phyloP scores from a whole-genome alignment of 2,888 invertebrate genomes.

The Aromia moschata region DNA sequence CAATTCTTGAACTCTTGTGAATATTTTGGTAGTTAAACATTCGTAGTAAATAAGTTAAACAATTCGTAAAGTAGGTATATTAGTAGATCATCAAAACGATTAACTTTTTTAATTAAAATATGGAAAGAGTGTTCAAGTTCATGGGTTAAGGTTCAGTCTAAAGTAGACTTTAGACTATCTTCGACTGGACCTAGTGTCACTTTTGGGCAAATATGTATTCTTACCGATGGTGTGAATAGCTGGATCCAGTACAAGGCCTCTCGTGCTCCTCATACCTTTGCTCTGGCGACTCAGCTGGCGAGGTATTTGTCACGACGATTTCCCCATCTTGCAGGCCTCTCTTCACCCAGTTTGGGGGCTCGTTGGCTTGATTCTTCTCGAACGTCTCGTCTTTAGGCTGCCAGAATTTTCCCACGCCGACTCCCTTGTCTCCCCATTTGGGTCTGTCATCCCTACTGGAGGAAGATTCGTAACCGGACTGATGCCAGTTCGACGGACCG shows the following conservation, averaged over 20 bases:
- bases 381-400: constrained; percentile 63
- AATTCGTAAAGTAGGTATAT: too few species aligned
- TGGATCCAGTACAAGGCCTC: constrained; percentile 58
- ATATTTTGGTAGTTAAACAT: too few species aligned
- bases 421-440: constrained; percentile 79
- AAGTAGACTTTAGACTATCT: too few species aligned
- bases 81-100: too few species aligned
- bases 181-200: too few species aligned
- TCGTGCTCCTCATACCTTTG: constrained; percentile 59
- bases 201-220: constrained; percentile 15
- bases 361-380: constrained; percentile 43
- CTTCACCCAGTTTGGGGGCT: constrained; percentile 67
- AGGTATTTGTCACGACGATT: constrained; percentile 61
- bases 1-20: too few species aligned
- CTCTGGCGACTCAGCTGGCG: constrained; percentile 61
- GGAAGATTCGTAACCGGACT: constrained; percentile 58
- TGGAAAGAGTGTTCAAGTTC: too few species aligned
- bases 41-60: too few species aligned
- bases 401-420: constrained; percentile 75
- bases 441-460: constrained; percentile 70
- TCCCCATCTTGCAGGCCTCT: constrained; percentile 65
- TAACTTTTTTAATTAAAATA: too few species aligned
- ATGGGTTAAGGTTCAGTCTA: too few species aligned
- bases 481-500: constrained; percentile 41
- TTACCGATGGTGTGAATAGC: constrained; percentile 51